A percentile compares a stretch with the other conserved stretches of the same genome.
phyloP scores from a whole-genome alignment of 2,888 invertebrate species.

The Drosophila prolongata region DNA sequence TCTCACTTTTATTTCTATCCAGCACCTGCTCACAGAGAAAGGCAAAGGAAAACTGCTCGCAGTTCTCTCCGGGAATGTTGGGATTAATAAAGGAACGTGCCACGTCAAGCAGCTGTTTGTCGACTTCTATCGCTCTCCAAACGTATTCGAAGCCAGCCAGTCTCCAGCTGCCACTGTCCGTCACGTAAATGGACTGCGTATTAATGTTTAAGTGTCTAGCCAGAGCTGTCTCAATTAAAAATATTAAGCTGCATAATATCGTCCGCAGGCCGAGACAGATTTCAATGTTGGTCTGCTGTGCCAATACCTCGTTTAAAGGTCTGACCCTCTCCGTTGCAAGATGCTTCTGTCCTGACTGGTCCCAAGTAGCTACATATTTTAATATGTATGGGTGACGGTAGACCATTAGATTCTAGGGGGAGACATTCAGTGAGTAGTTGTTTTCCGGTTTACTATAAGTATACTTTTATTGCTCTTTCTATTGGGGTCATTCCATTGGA shows the following conservation, averaged over 20 bases:
- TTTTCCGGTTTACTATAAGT: slow-evolving; percentile 26
- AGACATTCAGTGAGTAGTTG: background rate
- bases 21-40: slow-evolving; percentile 91
- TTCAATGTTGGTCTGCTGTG: slow-evolving; percentile 90
- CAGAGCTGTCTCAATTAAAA: slow-evolving; percentile 92
- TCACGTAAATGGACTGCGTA: slow-evolving; percentile 91
- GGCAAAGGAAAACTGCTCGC: slow-evolving; percentile 92
- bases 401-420: slow-evolving; percentile 90
- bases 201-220: slow-evolving; percentile 94
- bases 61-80: slow-evolving; percentile 84
- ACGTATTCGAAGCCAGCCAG: slow-evolving; percentile 93
- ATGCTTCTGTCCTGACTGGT: slow-evolving; percentile 90
- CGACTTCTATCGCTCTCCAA: slow-evolving; percentile 89
- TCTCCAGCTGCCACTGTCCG: slow-evolving; percentile 94
- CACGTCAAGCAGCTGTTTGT: slow-evolving; percentile 88
- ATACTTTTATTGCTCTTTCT: slow-evolving; percentile 91
- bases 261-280: slow-evolving; percentile 93
- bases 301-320: slow-evolving; percentile 89
- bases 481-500: slow-evolving; percentile 87
- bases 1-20: slow-evolving; percentile 61
- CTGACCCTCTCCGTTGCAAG: slow-evolving; percentile 93
- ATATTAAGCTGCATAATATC: slow-evolving; percentile 91
- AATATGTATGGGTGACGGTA: slow-evolving; percentile 95
- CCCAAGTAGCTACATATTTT: slow-evolving; percentile 92
- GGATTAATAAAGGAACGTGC: slow-evolving; percentile 88